These are phyloP conservation scores for Arothron firmamentum DNA, from an alignment of 2,113 vertebrate species.

Conservation along the genomic window DNA sequence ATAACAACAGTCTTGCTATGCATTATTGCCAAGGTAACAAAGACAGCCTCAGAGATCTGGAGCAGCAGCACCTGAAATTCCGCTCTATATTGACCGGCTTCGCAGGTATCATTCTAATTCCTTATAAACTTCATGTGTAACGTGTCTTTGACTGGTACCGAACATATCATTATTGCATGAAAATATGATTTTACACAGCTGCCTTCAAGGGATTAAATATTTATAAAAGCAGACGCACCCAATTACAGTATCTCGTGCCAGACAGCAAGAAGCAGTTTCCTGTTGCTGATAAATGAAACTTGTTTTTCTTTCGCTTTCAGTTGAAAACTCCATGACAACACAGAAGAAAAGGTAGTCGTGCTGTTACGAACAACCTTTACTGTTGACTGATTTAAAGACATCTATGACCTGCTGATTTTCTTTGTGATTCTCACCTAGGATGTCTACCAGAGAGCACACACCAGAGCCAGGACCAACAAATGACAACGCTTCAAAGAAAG, in stretches of 20 bases:
- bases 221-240: neutral
- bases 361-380: too few relatives aligned
- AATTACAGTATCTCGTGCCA: neutral
- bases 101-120: constrained; percentile 42
- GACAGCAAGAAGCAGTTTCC: neutral
- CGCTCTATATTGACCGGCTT: constrained; percentile 42
- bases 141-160: too few relatives aligned
- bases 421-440: too few relatives aligned
- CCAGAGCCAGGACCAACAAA: neutral
- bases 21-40: constrained; percentile 67
- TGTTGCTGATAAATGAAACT: constrained; percentile 1
- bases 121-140: too few relatives aligned
- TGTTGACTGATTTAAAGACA: too few relatives aligned
- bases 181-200: too few relatives aligned
- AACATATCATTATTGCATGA: too few relatives aligned
- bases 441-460: constrained; percentile 2
- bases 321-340: neutral
- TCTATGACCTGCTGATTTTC: neutral
- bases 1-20: constrained; percentile 78
- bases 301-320: constrained; percentile 24
- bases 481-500: neutral
- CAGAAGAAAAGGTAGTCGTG: constrained; percentile 22
- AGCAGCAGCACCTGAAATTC: constrained; percentile 76
- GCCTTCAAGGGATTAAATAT: too few relatives aligned
- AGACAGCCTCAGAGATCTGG: constrained; percentile 79